Conservation (phyloP, 2,888 invertebrate species). For the Hartigia nigra region DNA sequence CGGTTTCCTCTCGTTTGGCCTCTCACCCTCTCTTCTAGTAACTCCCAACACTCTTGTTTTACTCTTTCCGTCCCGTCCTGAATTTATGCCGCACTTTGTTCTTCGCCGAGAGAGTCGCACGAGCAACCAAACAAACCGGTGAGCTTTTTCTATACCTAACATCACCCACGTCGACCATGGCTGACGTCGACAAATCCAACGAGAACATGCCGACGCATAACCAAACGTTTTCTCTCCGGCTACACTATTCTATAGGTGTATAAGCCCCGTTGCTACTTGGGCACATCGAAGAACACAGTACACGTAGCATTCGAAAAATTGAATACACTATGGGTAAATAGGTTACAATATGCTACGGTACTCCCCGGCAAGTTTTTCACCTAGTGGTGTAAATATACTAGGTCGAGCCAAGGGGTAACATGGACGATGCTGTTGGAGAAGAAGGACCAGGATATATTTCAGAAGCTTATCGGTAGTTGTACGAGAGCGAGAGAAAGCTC, state of each 20-base stretch:
- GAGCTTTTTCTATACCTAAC: background rate
- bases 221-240: constrained; percentile 44
- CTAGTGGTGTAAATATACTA: background rate
- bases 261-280: constrained; percentile 9
- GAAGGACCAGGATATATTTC: background rate
- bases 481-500: background rate
- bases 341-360: background rate
- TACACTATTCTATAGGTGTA: constrained; percentile 21
- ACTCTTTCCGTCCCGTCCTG: constrained; percentile 13
- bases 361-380: background rate
- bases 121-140: constrained; percentile 11
- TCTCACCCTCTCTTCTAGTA: background rate
- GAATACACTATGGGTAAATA: background rate
- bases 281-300: background rate
- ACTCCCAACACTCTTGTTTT: background rate
- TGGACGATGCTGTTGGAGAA: background rate
- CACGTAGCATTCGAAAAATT: background rate
- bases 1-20: background rate
- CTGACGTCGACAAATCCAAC: constrained; percentile 62
- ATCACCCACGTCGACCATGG: background rate
- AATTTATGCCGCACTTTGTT: constrained; percentile 36
- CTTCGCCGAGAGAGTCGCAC: constrained; percentile 19
- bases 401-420: background rate
- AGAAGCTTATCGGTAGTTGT: background rate
- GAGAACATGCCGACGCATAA: constrained; percentile 61